Percentiles rank a stretch among this genome's conserved stretches.
Conservation (phyloP, 2,797 vertebrate genomes). For the Anguilla anguilla region DNA sequence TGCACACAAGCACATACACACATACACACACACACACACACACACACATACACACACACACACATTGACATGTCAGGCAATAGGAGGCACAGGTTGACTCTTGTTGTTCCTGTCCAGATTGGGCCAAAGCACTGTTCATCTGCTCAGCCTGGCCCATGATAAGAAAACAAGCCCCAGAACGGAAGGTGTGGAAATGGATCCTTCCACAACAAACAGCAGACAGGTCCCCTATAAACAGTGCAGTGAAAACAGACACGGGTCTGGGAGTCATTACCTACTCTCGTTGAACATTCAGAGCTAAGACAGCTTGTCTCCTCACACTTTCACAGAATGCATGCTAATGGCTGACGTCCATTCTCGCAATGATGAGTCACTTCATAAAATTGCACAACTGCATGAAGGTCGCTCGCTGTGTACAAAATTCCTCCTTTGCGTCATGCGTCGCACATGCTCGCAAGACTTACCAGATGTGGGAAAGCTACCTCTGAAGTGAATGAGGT, state of each 20-base stretch:
- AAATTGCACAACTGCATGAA: not conserved
- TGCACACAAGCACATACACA: too few species aligned
- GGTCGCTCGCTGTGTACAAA: not conserved
- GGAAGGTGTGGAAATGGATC: conserved; percentile 46
- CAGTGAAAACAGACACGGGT: not conserved
- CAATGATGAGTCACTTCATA: not conserved
- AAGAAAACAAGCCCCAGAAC: conserved; percentile 43
- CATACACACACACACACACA: not conserved
- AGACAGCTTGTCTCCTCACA: not conserved
- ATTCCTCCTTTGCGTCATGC: not conserved
- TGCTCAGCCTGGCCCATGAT: conserved; percentile 28
- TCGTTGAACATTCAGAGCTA: not conserved
- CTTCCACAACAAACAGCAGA: conserved; percentile 36
- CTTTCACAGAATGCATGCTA: not conserved
- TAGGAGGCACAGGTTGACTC: not conserved
- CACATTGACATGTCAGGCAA: not conserved
- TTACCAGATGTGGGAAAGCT: not conserved
- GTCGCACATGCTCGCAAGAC: not conserved
- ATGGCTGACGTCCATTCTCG: not conserved
- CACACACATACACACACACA: not conserved
- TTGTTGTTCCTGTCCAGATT: not conserved
- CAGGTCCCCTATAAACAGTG: not conserved
- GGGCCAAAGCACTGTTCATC: not conserved
- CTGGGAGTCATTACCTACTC: conserved; percentile 10
- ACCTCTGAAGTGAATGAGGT: conserved; percentile 5